phyloP scores from a whole-genome alignment of 1,140 invertebrate species.

The Anadara kagoshimensis region DNA sequence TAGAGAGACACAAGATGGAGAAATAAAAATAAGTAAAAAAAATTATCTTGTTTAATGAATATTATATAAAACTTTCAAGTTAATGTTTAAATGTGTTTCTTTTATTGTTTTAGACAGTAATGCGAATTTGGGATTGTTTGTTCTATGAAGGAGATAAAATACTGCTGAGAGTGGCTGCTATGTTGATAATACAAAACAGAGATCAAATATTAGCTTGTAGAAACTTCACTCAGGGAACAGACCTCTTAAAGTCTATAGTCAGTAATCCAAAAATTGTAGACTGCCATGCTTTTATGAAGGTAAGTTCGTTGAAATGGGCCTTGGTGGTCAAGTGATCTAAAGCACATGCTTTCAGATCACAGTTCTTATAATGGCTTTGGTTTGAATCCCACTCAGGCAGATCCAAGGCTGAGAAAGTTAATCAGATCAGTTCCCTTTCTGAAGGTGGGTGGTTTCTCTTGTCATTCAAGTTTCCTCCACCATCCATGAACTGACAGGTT shows the following conservation, averaged over 20 bases:
- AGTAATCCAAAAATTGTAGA: slow-evolving; percentile 83
- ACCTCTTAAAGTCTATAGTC: slow-evolving; percentile 86
- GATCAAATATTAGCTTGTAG: slow-evolving; percentile 82
- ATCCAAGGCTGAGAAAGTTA: no score
- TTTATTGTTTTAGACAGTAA: slow-evolving; percentile 80
- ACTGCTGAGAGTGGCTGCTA: slow-evolving; percentile 89
- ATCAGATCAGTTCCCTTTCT: background rate
- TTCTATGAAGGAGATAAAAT: slow-evolving; percentile 95
- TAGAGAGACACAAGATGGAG: no score
- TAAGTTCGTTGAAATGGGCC: slow-evolving; percentile 69
- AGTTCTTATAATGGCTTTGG: no score
- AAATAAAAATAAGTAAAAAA: no score
- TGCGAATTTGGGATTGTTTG: slow-evolving; percentile 95
- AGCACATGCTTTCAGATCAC: background rate
- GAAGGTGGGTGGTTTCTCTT: no score
- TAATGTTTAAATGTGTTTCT: background rate
- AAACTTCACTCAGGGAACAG: slow-evolving; percentile 84
- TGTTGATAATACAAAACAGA: slow-evolving; percentile 85
- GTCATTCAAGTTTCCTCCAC: no score
- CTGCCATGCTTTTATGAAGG: slow-evolving; percentile 91
- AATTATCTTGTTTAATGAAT: no score
- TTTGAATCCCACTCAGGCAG: background rate
- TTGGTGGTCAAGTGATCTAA: no score
- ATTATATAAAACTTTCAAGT: no score
- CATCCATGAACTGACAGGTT: no score